Evolutionary conservation across 2,113 vertebrate genomes (phyloP).

Genomic region (Cyprinus carpio): DNA sequence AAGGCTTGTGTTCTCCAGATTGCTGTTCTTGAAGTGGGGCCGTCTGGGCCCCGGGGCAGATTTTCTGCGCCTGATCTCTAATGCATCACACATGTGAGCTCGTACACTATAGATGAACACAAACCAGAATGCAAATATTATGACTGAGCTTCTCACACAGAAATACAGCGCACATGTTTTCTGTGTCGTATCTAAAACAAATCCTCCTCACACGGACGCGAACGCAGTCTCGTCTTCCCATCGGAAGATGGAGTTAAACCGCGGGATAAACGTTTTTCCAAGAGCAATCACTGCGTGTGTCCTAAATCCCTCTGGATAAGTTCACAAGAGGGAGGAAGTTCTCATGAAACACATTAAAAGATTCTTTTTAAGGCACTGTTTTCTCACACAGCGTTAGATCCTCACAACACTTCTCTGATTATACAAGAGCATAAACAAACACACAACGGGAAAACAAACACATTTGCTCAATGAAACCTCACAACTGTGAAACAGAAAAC

Average conservation of each 20-base stretch:
- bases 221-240: background rate
- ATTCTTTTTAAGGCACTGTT: background rate
- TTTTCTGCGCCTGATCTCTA: conserved; percentile 42
- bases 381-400: background rate
- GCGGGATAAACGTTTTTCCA: background rate
- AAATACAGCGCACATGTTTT: background rate
- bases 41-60: background rate
- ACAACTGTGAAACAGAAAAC: no score
- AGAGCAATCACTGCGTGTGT: background rate
- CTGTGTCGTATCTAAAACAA: background rate
- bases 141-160: background rate
- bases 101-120: conserved; percentile 44
- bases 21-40: background rate
- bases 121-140: conserved; percentile 28
- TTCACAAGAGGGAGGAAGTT: background rate
- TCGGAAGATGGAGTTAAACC: background rate
- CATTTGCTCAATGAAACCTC: no score
- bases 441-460: no score
- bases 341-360: background rate
- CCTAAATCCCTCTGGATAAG: background rate
- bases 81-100: conserved; percentile 69
- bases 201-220: background rate
- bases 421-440: background rate
- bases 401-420: background rate
- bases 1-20: conserved; percentile 61